Evolutionary conservation across 2,888 invertebrate species (phyloP).

Genomic region (Sarcophaga subvicina): DNA sequence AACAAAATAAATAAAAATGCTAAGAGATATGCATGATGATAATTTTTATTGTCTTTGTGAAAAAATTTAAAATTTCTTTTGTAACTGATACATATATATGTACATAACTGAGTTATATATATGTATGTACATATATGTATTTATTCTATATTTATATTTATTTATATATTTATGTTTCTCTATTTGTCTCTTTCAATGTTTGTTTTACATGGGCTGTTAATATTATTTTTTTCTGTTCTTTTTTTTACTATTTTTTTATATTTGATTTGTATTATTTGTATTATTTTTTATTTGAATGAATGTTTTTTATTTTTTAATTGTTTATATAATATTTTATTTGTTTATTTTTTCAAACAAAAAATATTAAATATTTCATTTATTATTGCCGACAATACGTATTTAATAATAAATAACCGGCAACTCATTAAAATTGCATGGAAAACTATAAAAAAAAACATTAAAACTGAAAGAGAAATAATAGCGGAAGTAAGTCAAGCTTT

Average conservation of each 20-base stretch:
- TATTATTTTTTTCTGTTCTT: slow-evolving; percentile 17
- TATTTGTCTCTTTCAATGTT: no score
- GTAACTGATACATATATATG: slow-evolving; percentile 33
- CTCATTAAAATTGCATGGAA: slow-evolving; percentile 49
- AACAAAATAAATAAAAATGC: no score
- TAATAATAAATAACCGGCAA: slow-evolving; percentile 39
- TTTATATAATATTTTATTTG: slow-evolving; percentile 3
- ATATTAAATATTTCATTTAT: no score
- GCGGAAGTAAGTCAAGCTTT: not conserved
- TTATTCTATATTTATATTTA: slow-evolving; percentile 1
- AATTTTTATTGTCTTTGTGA: no score
- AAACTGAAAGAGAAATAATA: not conserved
- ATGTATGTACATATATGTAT: not conserved
- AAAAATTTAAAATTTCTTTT: not conserved
- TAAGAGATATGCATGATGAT: no score
- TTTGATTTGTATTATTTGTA: slow-evolving; percentile 25
- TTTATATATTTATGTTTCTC: not conserved
- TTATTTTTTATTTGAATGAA: not conserved
- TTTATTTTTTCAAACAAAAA: not conserved
- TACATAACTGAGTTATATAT: not conserved
- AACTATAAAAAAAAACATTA: not conserved
- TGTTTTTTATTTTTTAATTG: not conserved
- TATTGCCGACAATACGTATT: not conserved
- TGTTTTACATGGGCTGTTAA: no score
- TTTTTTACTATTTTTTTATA: not conserved